Percentiles rank a stretch among this genome's conserved stretches.
These are phyloP conservation scores for Pelusios castaneus DNA, from an alignment of 2,113 vertebrate species.

Conservation along the genomic window DNA sequence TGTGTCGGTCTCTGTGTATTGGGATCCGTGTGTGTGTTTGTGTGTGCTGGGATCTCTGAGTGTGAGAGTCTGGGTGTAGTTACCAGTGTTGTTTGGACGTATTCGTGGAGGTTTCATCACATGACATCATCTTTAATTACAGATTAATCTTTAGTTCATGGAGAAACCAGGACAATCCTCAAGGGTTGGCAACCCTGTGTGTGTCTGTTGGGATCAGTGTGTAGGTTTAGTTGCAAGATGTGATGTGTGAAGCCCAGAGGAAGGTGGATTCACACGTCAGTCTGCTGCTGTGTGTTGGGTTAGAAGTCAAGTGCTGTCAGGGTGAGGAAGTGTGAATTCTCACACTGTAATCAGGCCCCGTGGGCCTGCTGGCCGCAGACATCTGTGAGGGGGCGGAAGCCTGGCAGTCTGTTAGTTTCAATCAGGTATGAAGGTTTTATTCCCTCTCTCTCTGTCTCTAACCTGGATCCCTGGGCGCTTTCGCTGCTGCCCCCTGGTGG, in stretches of 20 bases:
- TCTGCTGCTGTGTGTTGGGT: not conserved
- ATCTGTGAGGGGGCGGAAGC: not conserved
- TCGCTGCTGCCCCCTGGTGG: not conserved
- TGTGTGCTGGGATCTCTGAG: too few relatives aligned
- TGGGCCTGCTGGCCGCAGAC: not conserved
- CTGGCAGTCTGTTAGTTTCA: not conserved
- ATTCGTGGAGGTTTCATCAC: too few relatives aligned
- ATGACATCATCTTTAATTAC: too few relatives aligned
- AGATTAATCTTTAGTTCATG: too few relatives aligned
- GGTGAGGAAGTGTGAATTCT: not conserved
- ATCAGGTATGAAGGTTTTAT: not conserved
- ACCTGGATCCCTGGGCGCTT: not conserved
- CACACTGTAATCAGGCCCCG: not conserved
- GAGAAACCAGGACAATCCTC: too few relatives aligned
- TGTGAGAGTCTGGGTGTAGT: too few relatives aligned
- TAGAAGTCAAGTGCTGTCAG: not conserved
- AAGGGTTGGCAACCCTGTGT: not conserved
- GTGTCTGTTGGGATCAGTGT: not conserved
- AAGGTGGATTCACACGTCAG: not conserved
- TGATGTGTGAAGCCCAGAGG: not conserved
- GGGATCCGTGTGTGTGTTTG: too few relatives aligned
- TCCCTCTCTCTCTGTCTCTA: not conserved
- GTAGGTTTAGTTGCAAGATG: not conserved
- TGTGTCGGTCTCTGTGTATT: too few relatives aligned
- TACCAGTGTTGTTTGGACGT: too few relatives aligned